phyloP scores from a whole-genome alignment of 2,113 vertebrate species.

The Cryptomyrus ogoouensis region DNA sequence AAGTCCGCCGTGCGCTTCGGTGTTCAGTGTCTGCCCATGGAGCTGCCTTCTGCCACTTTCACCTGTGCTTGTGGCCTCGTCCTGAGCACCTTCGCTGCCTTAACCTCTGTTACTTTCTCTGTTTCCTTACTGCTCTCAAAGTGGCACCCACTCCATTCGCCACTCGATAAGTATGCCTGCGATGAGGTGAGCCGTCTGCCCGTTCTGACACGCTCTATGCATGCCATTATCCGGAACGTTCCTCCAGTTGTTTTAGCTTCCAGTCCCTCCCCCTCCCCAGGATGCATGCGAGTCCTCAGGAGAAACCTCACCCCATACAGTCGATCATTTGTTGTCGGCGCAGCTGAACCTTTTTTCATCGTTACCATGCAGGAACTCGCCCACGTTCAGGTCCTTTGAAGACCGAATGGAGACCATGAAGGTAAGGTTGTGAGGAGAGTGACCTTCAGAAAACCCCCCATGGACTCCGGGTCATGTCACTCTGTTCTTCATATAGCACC shows the following conservation, averaged over 20 bases:
- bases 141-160: conserved; percentile 74
- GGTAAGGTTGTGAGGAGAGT: conserved; percentile 54
- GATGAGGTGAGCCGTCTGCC: conserved; percentile 80
- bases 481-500: background rate
- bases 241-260: background rate
- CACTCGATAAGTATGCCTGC: conserved; percentile 92
- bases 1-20: background rate
- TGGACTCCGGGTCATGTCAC: background rate
- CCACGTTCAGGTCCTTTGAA: conserved; percentile 89
- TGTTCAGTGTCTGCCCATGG: background rate
- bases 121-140: conserved; percentile 55
- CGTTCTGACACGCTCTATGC: background rate
- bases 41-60: background rate
- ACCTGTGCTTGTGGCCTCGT: background rate
- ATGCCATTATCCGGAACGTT: background rate
- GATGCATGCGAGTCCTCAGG: background rate
- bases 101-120: conserved; percentile 52
- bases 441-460: background rate
- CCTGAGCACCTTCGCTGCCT: background rate
- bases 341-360: background rate
- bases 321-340: too few species aligned
- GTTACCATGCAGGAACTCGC: conserved; percentile 74
- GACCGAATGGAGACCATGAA: conserved; percentile 82
- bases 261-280: background rate
- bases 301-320: background rate